Evolutionary conservation across 2,797 vertebrate genomes (phyloP), one percentile per base, ranked within the genome.

Genomic region (Coluber constrictor): DNA sequence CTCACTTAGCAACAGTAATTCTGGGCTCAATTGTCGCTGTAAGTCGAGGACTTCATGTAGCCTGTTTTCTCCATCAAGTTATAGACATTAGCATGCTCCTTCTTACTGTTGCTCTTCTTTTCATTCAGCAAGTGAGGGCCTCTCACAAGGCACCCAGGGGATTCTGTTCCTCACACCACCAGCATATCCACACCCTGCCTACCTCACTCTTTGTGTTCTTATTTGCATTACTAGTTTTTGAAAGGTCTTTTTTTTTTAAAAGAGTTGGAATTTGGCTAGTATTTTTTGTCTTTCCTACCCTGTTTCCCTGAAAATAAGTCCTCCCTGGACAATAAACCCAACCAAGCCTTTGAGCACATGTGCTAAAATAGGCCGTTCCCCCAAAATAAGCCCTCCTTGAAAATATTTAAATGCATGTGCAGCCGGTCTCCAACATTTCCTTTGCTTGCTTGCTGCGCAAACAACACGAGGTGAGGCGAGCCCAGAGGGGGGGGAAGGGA

Each of bases 211-310:
- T 43, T 87, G 66, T 87, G 9, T 56, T 87, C 32, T 79, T 89
- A 88, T 91, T 91, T 70, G 90, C n/a, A 74, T 93, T 55, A 90
- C 25, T 54, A 55, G 37, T 54, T 20, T 4, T n/a, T 27, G 87
- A 5, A 86, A 92, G 56, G 90, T 27, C 47, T 51, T 51, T 74
- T 29, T 18, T 0, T 74, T 29, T 18, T 0, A 5, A 92, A 93
- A 94, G 88, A 92, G 29, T 47, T 0, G 9, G 18, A 57, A 94
- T 90, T 70, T 92, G 57, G 37, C 51, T 63, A 61, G 93, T 70
- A 95, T 90, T 79, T 74, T 90, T 3, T 57, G 2, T 0, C 92
- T 86, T 54, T 92, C 32, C 96, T 92, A 51, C 47, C 47, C 47
- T 51, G 1, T 51, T 51, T 8, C 47, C 47, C 47, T 6, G 47